phyloP scores from a whole-genome alignment of 2,797 vertebrate species.

The Neosilurus hyrtlii region DNA sequence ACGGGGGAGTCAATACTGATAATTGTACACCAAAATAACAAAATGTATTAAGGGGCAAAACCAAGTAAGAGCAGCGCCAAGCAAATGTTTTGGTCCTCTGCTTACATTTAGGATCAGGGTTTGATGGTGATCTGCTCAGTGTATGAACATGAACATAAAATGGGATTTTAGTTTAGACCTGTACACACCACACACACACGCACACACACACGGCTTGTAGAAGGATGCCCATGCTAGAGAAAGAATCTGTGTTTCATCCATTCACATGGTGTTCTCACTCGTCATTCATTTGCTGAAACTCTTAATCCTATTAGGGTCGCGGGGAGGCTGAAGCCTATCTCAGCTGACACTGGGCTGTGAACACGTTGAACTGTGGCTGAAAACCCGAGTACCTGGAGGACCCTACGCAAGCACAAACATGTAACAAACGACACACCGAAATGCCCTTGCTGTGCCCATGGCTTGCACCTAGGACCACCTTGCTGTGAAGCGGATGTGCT shows the following conservation, averaged over 20 bases:
- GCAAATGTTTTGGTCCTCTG: neutral
- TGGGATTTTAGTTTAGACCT: neutral
- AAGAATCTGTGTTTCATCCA: neutral
- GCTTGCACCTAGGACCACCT: too few species aligned
- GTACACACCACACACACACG: neutral
- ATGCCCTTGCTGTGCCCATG: too few species aligned
- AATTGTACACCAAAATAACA: too few species aligned
- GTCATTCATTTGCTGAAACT: too few species aligned
- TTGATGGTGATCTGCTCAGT: neutral
- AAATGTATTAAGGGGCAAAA: neutral
- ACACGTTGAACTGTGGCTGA: too few species aligned
- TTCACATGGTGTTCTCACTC: neutral
- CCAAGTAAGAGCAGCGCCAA: neutral
- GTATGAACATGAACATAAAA: neutral
- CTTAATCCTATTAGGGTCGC: too few species aligned
- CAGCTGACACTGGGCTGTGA: too few species aligned
- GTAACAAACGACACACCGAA: too few species aligned
- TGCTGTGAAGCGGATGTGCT: too few species aligned
- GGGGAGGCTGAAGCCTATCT: too few species aligned
- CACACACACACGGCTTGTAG: neutral
- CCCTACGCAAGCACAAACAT: too few species aligned
- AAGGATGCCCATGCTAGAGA: neutral
- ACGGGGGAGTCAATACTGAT: neutral
- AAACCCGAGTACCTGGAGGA: too few species aligned
- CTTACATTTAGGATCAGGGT: neutral